A percentile compares a stretch with the other conserved stretches of the same genome.
Evolutionary conservation across 2,888 invertebrate genomes (phyloP).

Genomic region (Cheilosia scutellata): DNA sequence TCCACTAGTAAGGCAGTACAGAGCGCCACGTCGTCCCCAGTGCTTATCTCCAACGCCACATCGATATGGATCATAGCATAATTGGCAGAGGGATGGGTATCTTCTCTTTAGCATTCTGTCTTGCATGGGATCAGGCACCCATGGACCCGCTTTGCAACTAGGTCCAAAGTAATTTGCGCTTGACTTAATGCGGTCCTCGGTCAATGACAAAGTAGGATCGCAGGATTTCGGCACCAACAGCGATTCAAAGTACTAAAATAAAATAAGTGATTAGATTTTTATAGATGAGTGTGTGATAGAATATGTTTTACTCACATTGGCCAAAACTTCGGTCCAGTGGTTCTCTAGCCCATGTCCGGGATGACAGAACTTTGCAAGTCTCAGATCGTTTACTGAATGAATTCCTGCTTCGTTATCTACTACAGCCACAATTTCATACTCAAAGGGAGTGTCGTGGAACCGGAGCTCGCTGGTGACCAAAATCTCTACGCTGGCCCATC

Average conservation of each 20-base stretch:
- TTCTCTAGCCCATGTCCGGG: conserved; percentile 90
- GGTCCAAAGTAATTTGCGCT: conserved; percentile 90
- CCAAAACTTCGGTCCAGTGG: conserved; percentile 91
- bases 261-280: conserved; percentile 25
- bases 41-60: conserved; percentile 90
- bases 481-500: conserved; percentile 88
- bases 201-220: conserved; percentile 88
- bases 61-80: conserved; percentile 87
- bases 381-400: conserved; percentile 87
- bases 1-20: conserved; percentile 91
- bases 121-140: conserved; percentile 88
- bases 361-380: conserved; percentile 91
- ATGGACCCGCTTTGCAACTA: conserved; percentile 94
- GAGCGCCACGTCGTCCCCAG: conserved; percentile 92
- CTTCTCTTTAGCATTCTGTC: conserved; percentile 88
- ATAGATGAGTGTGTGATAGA: neutral
- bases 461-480: conserved; percentile 89
- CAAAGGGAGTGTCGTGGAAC: conserved; percentile 85
- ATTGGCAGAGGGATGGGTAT: conserved; percentile 89
- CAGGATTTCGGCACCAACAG: conserved; percentile 90
- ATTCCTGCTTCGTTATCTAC: conserved; percentile 87
- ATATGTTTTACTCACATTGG: conserved; percentile 86
- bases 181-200: conserved; percentile 91
- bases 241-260: conserved; percentile 89
- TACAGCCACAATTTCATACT: conserved; percentile 88